A percentile compares a stretch with the other conserved stretches of the same genome.
Conservation (phyloP, 1,140 invertebrate genomes). For the Steinernema feltiae region DNA sequence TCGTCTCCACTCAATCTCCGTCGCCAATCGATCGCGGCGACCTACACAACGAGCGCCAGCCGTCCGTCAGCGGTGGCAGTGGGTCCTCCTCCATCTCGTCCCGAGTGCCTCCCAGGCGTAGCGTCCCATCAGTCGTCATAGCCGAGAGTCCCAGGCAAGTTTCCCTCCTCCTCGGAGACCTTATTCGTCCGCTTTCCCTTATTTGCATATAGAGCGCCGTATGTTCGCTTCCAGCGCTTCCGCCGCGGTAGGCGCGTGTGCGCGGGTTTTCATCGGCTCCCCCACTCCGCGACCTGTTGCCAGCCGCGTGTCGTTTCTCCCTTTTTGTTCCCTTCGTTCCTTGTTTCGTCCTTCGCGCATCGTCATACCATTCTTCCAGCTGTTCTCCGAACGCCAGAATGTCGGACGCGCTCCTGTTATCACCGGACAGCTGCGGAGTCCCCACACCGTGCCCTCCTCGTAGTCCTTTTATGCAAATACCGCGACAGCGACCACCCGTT, state of each 20-base stretch:
- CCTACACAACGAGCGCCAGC: background rate
- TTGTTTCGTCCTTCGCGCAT: background rate
- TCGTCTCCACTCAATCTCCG: background rate
- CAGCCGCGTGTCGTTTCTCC: background rate
- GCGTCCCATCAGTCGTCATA: background rate
- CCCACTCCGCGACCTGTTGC: background rate
- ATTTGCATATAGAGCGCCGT: background rate
- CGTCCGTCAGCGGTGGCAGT: constrained; percentile 1
- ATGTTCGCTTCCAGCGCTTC: background rate
- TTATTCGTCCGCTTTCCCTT: background rate
- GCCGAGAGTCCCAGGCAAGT: constrained; percentile 10
- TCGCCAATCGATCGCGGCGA: background rate
- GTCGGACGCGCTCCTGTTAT: background rate
- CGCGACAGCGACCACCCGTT: background rate
- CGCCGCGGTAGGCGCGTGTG: background rate
- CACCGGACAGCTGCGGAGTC: background rate
- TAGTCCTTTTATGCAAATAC: background rate
- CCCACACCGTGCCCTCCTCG: background rate
- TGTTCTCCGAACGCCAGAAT: background rate
- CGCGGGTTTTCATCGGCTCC: background rate
- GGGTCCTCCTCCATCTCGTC: constrained; percentile 1
- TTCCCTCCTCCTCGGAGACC: background rate
- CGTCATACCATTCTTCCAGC: background rate
- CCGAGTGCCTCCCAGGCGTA: background rate
- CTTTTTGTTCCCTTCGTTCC: background rate